These are phyloP conservation scores for Excalfactoria chinensis DNA, from an alignment of 2,113 vertebrate species.

Conservation along the genomic window DNA sequence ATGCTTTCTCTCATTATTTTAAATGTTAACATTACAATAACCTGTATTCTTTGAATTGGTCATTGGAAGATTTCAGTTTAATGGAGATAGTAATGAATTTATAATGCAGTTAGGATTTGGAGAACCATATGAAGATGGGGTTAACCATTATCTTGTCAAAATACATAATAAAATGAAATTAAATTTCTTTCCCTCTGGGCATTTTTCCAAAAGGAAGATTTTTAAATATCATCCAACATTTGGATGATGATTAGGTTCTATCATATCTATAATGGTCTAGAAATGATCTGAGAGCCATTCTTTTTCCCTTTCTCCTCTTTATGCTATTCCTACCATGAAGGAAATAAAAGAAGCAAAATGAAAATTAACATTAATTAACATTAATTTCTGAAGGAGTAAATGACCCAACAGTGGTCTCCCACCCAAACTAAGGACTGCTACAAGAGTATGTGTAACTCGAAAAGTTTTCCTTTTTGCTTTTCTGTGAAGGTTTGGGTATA, in stretches of 20 bases:
- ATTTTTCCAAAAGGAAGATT: neutral
- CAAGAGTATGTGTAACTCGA: neutral
- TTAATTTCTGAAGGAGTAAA: neutral
- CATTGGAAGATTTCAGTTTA: conserved; percentile 26
- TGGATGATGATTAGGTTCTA: neutral
- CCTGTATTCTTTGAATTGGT: neutral
- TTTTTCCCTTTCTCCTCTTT: neutral
- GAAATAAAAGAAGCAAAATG: neutral
- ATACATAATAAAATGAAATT: conserved; percentile 23
- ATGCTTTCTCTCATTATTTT: neutral
- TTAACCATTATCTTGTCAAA: conserved; percentile 24
- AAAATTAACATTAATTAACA: neutral
- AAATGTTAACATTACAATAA: neutral
- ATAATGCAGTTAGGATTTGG: neutral
- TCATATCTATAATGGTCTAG: neutral
- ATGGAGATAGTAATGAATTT: conserved; percentile 14
- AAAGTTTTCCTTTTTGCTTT: neutral
- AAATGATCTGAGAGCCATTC: neutral
- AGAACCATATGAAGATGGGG: conserved; percentile 5
- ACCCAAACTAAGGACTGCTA: neutral
- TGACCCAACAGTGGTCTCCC: neutral
- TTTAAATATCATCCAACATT: conserved; percentile 15
- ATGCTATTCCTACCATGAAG: neutral
- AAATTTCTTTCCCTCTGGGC: neutral
- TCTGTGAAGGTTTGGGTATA: neutral